phyloP scores from a whole-genome alignment of 2,113 vertebrate species.

The Dermatemys mawii region DNA sequence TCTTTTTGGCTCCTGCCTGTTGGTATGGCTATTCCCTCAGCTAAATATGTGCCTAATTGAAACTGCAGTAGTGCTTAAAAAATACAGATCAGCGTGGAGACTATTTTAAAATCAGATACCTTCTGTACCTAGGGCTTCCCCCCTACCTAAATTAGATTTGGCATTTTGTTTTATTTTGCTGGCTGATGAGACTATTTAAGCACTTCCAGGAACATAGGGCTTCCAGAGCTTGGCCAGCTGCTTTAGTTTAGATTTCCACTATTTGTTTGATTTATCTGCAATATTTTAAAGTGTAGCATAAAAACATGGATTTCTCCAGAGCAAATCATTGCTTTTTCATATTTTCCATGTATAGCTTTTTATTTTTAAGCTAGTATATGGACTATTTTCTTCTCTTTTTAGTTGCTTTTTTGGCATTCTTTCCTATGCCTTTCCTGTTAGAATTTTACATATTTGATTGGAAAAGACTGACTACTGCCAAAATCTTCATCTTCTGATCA shows the following conservation, averaged over 20 bases:
- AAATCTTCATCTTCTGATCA: background rate
- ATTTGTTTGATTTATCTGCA: conserved; percentile 51
- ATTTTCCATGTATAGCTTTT: background rate
- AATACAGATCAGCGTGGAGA: background rate
- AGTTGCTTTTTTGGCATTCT: background rate
- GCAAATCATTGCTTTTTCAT: conserved; percentile 12
- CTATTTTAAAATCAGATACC: background rate
- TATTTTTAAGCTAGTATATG: background rate
- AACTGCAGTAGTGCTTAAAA: background rate
- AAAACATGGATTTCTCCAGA: background rate
- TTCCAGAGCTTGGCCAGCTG: background rate
- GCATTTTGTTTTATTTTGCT: background rate
- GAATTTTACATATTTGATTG: background rate
- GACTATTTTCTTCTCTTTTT: background rate
- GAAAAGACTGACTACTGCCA: background rate
- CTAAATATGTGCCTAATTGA: background rate
- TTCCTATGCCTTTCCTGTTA: background rate
- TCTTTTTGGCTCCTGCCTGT: background rate
- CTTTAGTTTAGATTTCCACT: conserved; percentile 38
- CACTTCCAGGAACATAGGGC: conserved; percentile 16
- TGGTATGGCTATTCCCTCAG: background rate
- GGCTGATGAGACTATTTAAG: conserved; percentile 19
- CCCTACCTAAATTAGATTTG: background rate
- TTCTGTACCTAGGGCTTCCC: background rate
- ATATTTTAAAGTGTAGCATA: conserved; percentile 45